Base-by-base conservation (phyloP, 2,797 vertebrate species). In the Macrochelys suwanniensis region DNA sequence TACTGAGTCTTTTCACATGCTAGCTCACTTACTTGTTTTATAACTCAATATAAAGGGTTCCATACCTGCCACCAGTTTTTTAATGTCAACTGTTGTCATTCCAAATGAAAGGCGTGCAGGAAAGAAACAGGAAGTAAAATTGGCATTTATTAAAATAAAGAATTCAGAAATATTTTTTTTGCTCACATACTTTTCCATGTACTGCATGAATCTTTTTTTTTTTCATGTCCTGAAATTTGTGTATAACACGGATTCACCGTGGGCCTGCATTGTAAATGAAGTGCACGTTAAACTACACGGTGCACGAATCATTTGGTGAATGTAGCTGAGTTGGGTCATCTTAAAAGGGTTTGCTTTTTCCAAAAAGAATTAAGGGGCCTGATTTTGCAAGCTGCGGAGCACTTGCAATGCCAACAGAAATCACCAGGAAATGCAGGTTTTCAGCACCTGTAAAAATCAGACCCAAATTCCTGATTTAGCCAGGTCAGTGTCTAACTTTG, bases 31-130 rank as follows among this genome's bases (percentile, higher is more conserved):
- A 97, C 94, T 89, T 2, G 76, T 45, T 61, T 57, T 19, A 23
- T 90, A 47, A 82, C 61, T 82, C 28, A 92, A 51, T 94, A 89
- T 91, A 93, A 90, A 95, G 57, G 90, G 90, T 87, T 97, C 98
- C 99, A 96, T 99, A 99, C 99, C 99, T 99, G 99, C 98, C 98
- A 99, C 98, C 98, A 99, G 98, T 98, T 99, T 99, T 98, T 99
- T 99, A 98, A 99, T 99, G 98, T 99, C 99, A 98, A 99, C 99
- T 98, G 99, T 98, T 97, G 98, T 98, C 96, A 98, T 99, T 98
- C 99, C 99, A 97, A 98, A 98, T 98, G 99, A 96, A 95, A 98
- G 97, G 98, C 98, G 97, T 98, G 97, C 87, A 88, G 97, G 96
- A 98, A 94, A 98, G 97, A 98, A 98, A 98, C 25, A 97, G 97